Base-by-base conservation (phyloP, 2,888 invertebrate genomes). In the Rhagium mordax region DNA sequence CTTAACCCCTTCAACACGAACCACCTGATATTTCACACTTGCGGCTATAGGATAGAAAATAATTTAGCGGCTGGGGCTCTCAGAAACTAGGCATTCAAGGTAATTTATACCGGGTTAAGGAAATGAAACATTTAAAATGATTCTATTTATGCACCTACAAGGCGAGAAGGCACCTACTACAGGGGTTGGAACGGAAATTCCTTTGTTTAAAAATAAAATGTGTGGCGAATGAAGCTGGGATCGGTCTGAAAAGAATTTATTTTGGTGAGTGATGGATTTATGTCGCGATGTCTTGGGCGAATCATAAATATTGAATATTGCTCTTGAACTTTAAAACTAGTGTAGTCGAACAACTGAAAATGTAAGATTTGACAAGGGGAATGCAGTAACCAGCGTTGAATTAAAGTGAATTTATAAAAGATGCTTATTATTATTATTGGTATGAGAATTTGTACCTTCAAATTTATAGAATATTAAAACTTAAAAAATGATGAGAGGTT, bases 21-120 rank as follows among this genome's bases (percentile, higher is more conserved):
- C 74, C 74, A 71, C 68, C 74, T 74, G 74, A 74, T 68, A 71
- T 74, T 68, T 74, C 74, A 70, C 74, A 74, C 64, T 64, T 64
- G 64, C 49, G 64, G 64, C 51, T 27, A 10, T 16, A 15, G 49
- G 24, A 49, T 16, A 15, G 64, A 51, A 51, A 64, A 51, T 51
- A 51, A 49, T 51, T 64, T 48, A 18, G 65, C 21, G 33, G n/a
- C 27, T 20, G n/a, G 20, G 18, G n/a, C 33, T 55, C n/a, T 53
- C 18, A 65, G 27, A 55, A 65, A 53, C 18, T 51, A 16, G 64
- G 27, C n/a, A 51, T 24, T 55, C 55, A 15, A 27, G 27, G 33
- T 59, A 59, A 59, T 59, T 59, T 33, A 59, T 59, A 59, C n/a
- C 7, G 15, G 24, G 59, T 59, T 59, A 7, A 59, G 51, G 51